Percentiles rank a stretch among this genome's conserved stretches.
Evolutionary conservation across 2,888 invertebrate genomes (phyloP).

Genomic region (Drosophila yooni): DNA sequence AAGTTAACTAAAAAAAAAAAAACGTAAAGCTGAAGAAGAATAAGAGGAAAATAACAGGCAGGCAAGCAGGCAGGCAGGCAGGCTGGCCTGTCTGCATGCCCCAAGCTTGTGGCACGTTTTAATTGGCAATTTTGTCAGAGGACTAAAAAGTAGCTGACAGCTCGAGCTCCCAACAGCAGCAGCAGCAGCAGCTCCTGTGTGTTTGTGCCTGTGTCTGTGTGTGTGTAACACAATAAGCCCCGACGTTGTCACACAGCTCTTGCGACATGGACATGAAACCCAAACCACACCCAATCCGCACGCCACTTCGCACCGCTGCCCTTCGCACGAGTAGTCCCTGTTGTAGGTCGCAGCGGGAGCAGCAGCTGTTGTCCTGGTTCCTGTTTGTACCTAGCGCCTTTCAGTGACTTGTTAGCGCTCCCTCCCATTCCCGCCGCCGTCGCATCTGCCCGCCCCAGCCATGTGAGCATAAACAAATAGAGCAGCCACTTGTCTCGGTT

Average conservation of each 20-base stretch:
- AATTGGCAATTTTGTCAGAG: constrained; percentile 73
- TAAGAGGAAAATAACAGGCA: constrained; percentile 11
- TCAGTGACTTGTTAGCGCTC: constrained; percentile 13
- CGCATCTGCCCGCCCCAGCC: constrained; percentile 1
- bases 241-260: constrained; percentile 45
- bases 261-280: constrained; percentile 60
- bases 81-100: constrained; percentile 24
- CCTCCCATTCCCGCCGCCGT: too few relatives aligned
- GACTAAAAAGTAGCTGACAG: constrained; percentile 71
- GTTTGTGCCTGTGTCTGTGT: constrained; percentile 29
- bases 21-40: constrained; percentile 17
- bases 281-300: constrained; percentile 11
- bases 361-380: constrained; percentile 11
- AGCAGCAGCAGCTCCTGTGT: constrained; percentile 32
- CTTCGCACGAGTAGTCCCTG: constrained; percentile 5
- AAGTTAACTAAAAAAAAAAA: constrained; percentile 65
- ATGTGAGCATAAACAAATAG: constrained; percentile 70
- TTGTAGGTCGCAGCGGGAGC: constrained; percentile 23
- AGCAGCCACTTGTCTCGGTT: constrained; percentile 43
- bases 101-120: constrained; percentile 76
- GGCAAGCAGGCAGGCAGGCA: not conserved
- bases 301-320: constrained; percentile 16
- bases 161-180: constrained; percentile 8
- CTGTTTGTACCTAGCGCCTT: constrained; percentile 32
- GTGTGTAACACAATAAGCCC: constrained; percentile 75